These are phyloP conservation scores for Ianthella basta DNA, from an alignment of 37 sponge, comb jelly and placozoan species.

Conservation along the genomic window DNA sequence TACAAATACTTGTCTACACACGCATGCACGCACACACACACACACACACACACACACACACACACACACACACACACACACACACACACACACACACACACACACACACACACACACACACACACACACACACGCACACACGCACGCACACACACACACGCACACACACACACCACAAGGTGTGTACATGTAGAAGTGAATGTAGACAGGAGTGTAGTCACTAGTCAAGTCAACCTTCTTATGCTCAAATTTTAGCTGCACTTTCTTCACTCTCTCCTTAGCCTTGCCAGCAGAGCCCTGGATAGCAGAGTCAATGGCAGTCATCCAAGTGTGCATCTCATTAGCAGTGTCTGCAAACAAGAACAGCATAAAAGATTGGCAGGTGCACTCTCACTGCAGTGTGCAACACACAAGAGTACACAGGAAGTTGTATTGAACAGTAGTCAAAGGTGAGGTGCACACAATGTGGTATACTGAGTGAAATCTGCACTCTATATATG, in stretches of 20 bases:
- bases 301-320: constrained; percentile 90
- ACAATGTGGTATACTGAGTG: not conserved
- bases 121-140: not conserved
- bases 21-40: too few relatives aligned
- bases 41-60: too few relatives aligned
- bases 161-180: not conserved
- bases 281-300: constrained; percentile 86
- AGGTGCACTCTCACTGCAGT: too few relatives aligned
- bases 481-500: too few relatives aligned
- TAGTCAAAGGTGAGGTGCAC: not conserved
- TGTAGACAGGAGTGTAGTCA: too few relatives aligned
- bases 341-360: constrained; percentile 44
- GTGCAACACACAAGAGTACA: not conserved
- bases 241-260: not conserved
- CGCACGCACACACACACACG: not conserved
- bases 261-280: constrained; percentile 44
- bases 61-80: too few relatives aligned
- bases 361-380: too few relatives aligned
- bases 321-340: constrained; percentile 86
- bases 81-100: too few relatives aligned
- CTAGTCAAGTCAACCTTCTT: not conserved
- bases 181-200: too few relatives aligned
- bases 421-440: not conserved
- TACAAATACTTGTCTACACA: too few relatives aligned
- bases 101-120: too few relatives aligned